Base-by-base conservation (phyloP, 2,888 invertebrate species). In the Sarcophaga variegata region DNA sequence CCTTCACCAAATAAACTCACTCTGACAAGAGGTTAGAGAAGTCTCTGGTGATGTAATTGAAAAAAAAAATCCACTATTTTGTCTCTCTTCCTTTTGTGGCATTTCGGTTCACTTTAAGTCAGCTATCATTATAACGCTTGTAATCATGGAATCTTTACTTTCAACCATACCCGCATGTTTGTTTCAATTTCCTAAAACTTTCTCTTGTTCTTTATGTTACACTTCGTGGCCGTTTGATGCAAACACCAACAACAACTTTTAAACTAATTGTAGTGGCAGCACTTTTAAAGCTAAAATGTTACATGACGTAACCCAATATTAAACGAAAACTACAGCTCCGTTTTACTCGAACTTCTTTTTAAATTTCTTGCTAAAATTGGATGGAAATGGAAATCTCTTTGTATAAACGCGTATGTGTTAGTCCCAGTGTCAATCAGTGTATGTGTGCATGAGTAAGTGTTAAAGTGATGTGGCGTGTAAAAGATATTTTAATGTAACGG, bases 391-490 rank as follows among this genome's bases (percentile, higher is more conserved):
- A 67, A 12, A 22, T 10, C n/a, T 45, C n/a, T 45, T 67, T 37
- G 37, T 4, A 37, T 1, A 66, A 37, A 37, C 0, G 8, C 3
- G n/a, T 22, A 1, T 4, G 5, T 17, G 64, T 27, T 37, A n/a
- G 20, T 20, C n/a, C n/a, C 1, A 37, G 6, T 37, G 6, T 37
- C 37, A 37, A 37, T 37, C 37, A 37, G 64, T 64, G n/a, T 66
- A 6, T 37, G n/a, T 6, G n/a, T 49, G 27, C 47, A n/a, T 72
- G 25, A 25, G 25, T n/a, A n/a, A 45, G 47, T 37, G 69, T 37
- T 62, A 76, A 81, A 86, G 82, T 77, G 72, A 47, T 86, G 79
- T 83, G 82, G 79, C 76, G 62, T 82, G 82, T 76, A 79, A 67
- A 82, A 71, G 79, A 86, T 79, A 75, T 66, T 67, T 70, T 79